Conservation (phyloP, 2,113 vertebrate genomes). For the Esox niger region DNA sequence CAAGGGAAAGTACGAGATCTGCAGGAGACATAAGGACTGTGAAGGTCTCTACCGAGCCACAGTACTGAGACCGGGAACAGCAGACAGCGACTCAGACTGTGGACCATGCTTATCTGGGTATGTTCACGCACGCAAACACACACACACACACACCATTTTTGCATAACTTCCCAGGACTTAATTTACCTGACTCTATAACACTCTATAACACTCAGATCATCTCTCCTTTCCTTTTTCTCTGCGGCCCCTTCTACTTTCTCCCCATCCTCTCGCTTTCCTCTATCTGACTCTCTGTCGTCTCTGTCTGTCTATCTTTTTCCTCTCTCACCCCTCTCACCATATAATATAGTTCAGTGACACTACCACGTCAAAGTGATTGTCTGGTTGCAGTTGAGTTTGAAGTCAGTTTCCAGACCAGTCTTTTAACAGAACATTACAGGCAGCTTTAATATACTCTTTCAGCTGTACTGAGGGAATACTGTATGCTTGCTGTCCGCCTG, state of each 20-base stretch:
- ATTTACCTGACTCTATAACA: too few species aligned
- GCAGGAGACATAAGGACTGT: conserved; percentile 93
- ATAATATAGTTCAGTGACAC: conserved; percentile 2
- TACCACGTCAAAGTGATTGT: conserved; percentile 14
- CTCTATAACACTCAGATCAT: too few species aligned
- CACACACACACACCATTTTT: background rate
- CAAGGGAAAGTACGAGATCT: conserved; percentile 96
- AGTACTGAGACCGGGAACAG: conserved; percentile 80
- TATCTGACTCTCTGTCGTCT: background rate
- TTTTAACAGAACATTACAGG: conserved; percentile 31
- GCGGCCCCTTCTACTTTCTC: too few species aligned
- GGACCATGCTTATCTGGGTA: conserved; percentile 93
- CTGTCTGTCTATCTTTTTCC: background rate
- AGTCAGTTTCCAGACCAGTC: conserved; percentile 36
- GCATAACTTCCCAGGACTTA: too few species aligned
- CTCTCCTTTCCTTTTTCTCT: background rate
- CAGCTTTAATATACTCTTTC: conserved; percentile 26
- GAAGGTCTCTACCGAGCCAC: conserved; percentile 90
- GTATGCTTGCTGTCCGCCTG: background rate
- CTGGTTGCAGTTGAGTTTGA: conserved; percentile 36
- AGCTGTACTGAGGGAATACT: background rate
- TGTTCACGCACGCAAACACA: conserved; percentile 42
- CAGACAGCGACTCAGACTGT: conserved; percentile 91
- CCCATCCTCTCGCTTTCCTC: conserved; percentile 8
- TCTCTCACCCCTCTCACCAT: conserved; percentile 15